Percentiles rank a stretch among this genome's conserved stretches.
These are phyloP conservation scores for Sciurus niger DNA, from an alignment of 2,113 vertebrate species.

Conservation along the genomic window DNA sequence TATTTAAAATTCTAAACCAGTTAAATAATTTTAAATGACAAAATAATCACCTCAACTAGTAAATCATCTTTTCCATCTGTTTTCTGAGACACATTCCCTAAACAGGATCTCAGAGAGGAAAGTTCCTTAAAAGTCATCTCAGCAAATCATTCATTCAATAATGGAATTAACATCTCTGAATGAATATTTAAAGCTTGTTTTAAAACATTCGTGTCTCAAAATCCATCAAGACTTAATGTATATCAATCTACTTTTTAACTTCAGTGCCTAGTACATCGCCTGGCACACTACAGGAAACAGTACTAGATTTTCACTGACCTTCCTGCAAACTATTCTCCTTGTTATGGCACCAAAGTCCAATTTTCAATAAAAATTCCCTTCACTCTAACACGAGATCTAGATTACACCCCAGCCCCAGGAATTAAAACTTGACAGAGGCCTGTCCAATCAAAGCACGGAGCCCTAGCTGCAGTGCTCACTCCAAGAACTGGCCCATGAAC, in stretches of 20 bases:
- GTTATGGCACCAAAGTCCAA: neutral
- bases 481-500: neutral
- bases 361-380: slow-evolving; percentile 16
- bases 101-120: slow-evolving; percentile 47
- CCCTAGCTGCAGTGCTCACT: neutral
- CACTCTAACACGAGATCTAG: neutral
- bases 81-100: slow-evolving; percentile 20
- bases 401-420: neutral
- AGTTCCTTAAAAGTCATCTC: slow-evolving; percentile 14
- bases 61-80: neutral
- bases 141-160: neutral
- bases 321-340: neutral
- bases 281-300: neutral
- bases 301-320: neutral
- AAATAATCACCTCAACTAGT: slow-evolving; percentile 45
- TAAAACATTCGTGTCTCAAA: neutral
- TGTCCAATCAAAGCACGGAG: neutral
- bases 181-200: neutral
- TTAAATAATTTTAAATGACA: slow-evolving; percentile 34
- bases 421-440: neutral
- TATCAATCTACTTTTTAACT: neutral
- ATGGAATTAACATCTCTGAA: neutral
- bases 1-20: slow-evolving; percentile 49
- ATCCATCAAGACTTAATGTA: neutral
- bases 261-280: neutral